These are phyloP conservation scores for Polymixis lichenea DNA, from an alignment of 2,888 invertebrate species.

Conservation along the genomic window DNA sequence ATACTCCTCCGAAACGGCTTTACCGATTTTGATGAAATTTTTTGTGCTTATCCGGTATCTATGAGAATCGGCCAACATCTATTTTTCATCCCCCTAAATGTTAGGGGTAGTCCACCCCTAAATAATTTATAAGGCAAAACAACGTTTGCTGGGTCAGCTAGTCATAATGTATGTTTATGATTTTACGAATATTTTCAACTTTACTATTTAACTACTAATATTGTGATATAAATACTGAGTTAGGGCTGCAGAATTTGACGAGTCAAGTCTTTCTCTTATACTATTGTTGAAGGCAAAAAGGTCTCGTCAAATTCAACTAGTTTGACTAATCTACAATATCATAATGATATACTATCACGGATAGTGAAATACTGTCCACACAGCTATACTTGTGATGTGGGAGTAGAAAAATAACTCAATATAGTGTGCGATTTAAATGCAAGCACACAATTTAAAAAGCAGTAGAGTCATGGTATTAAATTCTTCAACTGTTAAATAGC, in stretches of 20 bases:
- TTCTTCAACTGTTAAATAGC: slow-evolving; percentile 36
- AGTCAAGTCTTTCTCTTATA: slow-evolving; percentile 14
- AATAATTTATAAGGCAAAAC: too few relatives aligned
- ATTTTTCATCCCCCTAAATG: too few relatives aligned
- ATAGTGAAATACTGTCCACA: slow-evolving; percentile 19
- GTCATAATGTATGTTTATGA: slow-evolving; percentile 17
- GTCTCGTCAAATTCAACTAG: slow-evolving; percentile 46
- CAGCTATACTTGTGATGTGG: slow-evolving; percentile 2
- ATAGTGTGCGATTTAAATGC: slow-evolving; percentile 62
- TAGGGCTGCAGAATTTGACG: slow-evolving; percentile 28
- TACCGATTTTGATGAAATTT: too few relatives aligned
- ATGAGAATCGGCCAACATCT: too few relatives aligned
- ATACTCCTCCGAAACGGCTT: too few relatives aligned
- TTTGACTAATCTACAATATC: slow-evolving; percentile 21
- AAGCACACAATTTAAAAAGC: slow-evolving; percentile 56
- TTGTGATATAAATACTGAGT: slow-evolving; percentile 53
- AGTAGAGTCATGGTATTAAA: slow-evolving; percentile 52
- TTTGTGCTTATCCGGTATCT: too few relatives aligned
- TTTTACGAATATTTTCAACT: slow-evolving; percentile 28
- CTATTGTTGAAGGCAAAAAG: slow-evolving; percentile 32
- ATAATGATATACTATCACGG: slow-evolving; percentile 11
- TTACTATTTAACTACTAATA: slow-evolving; percentile 41
- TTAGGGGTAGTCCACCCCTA: too few relatives aligned
- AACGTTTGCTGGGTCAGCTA: too few relatives aligned
- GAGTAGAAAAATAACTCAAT: slow-evolving; percentile 30